phyloP scores from a whole-genome alignment of 23 tunicate species.

The Clavelina lepadiformis region DNA sequence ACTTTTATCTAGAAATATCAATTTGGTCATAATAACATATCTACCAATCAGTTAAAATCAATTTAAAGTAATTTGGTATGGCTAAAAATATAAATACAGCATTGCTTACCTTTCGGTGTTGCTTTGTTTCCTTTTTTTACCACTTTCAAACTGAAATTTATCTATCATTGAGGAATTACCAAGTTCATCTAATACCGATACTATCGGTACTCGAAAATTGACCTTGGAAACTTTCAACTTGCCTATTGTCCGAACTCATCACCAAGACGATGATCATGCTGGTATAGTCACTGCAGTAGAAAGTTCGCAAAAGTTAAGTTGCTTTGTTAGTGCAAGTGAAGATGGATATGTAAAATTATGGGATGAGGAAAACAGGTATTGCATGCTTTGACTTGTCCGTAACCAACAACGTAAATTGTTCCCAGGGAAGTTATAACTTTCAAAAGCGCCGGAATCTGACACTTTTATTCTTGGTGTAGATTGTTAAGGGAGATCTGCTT shows the following conservation, averaged over 20 bases:
- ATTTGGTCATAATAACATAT: too few relatives aligned
- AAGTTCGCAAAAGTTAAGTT: slow-evolving; percentile 29
- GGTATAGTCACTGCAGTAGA: slow-evolving; percentile 41
- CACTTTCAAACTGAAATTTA: too few relatives aligned
- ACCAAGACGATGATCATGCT: slow-evolving; percentile 62
- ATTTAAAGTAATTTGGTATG: too few relatives aligned
- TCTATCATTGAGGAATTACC: too few relatives aligned
- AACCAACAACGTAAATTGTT: background rate
- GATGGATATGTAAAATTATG: slow-evolving; percentile 84
- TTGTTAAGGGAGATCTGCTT: slow-evolving; percentile 66
- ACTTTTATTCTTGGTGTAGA: slow-evolving; percentile 22
- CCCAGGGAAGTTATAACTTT: background rate
- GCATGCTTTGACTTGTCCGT: background rate
- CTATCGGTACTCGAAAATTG: background rate
- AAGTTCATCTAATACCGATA: too few relatives aligned
- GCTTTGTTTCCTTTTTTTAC: too few relatives aligned
- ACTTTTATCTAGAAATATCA: too few relatives aligned
- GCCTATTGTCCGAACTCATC: slow-evolving; percentile 32
- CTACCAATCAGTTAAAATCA: too few relatives aligned
- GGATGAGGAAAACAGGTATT: slow-evolving; percentile 79
- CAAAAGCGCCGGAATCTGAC: too few relatives aligned
- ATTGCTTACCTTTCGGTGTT: too few relatives aligned
- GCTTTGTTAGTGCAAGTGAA: slow-evolving; percentile 66
- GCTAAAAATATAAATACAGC: too few relatives aligned
- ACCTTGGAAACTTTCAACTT: background rate